These are phyloP conservation scores for Microcebus tavaratra DNA, from an alignment of 2,113 vertebrate species.

Conservation along the genomic window DNA sequence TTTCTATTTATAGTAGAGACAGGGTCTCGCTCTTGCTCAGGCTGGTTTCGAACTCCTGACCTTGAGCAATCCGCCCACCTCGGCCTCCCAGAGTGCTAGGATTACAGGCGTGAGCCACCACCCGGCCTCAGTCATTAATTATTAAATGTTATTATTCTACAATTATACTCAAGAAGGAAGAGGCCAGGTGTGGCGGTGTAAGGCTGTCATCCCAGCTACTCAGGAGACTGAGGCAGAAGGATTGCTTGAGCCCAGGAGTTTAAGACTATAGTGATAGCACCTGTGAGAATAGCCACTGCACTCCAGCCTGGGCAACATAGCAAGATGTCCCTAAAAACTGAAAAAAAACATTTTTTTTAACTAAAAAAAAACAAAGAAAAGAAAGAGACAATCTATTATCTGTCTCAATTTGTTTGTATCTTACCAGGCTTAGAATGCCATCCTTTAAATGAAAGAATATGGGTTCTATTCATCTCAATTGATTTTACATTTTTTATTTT, in stretches of 20 bases:
- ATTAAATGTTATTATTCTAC: slow-evolving; percentile 27
- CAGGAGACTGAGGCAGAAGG: neutral
- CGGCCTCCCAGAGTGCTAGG: too few species aligned
- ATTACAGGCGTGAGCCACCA: too few species aligned
- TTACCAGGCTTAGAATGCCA: neutral
- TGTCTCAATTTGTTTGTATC: neutral
- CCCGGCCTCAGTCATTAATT: neutral
- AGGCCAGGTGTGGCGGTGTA: neutral
- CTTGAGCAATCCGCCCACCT: too few species aligned
- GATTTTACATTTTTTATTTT: neutral
- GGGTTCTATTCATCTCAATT: neutral
- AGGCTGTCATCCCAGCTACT: neutral
- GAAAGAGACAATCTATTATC: neutral
- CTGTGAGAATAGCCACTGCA: neutral
- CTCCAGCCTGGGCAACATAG: neutral
- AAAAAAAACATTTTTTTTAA: too few species aligned
- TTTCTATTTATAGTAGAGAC: too few species aligned
- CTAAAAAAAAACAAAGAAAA: neutral
- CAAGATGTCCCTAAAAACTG: neutral
- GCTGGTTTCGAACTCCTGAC: too few species aligned
- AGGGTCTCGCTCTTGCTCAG: too few species aligned
- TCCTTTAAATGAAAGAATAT: slow-evolving; percentile 27
- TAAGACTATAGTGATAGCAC: neutral
- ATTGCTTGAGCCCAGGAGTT: too few species aligned
- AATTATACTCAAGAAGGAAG: too few species aligned